A percentile compares a stretch with the other conserved stretches of the same genome.
Evolutionary conservation across 2,888 invertebrate species (phyloP).

Genomic region (Plebejus argus): DNA sequence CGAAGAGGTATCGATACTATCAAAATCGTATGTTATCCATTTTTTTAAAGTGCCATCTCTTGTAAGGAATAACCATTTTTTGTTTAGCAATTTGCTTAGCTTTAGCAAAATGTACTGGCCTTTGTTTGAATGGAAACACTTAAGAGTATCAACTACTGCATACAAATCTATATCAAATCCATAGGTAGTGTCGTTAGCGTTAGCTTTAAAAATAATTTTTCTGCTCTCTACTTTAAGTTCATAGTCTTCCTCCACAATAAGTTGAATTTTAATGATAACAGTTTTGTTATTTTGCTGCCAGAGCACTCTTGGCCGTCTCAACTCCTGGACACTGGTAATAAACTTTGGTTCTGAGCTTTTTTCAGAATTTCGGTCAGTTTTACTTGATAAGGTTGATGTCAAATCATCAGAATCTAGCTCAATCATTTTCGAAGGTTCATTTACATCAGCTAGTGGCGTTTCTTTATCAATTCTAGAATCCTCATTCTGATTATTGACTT

Average conservation of each 20-base stretch:
- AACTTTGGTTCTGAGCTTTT: constrained; percentile 35
- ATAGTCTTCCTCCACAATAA: constrained; percentile 61
- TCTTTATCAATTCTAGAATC: constrained; percentile 12
- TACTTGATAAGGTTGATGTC: constrained; percentile 42
- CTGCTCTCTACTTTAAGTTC: constrained; percentile 54
- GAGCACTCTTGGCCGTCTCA: constrained; percentile 57
- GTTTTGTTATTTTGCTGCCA: constrained; percentile 63
- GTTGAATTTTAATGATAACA: constrained; percentile 60
- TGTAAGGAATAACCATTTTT: constrained; percentile 61
- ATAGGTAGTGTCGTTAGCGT: constrained; percentile 54
- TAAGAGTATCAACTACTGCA: constrained; percentile 55
- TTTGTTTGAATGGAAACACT: constrained; percentile 56
- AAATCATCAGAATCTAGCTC: constrained; percentile 55
- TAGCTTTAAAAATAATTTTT: constrained; percentile 53
- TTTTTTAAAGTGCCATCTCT: constrained; percentile 52
- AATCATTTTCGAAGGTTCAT: constrained; percentile 34
- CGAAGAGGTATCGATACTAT: constrained; percentile 59
- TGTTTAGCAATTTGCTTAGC: constrained; percentile 55
- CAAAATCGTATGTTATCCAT: constrained; percentile 67
- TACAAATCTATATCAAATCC: constrained; percentile 66
- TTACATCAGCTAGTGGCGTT: constrained; percentile 29
- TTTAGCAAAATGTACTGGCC: constrained; percentile 64
- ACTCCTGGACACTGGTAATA: constrained; percentile 38
- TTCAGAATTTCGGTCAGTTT: neutral
- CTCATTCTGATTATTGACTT: neutral